Conservation (phyloP, 2,797 vertebrate genomes). For the Otolemur crassicaudatus region DNA sequence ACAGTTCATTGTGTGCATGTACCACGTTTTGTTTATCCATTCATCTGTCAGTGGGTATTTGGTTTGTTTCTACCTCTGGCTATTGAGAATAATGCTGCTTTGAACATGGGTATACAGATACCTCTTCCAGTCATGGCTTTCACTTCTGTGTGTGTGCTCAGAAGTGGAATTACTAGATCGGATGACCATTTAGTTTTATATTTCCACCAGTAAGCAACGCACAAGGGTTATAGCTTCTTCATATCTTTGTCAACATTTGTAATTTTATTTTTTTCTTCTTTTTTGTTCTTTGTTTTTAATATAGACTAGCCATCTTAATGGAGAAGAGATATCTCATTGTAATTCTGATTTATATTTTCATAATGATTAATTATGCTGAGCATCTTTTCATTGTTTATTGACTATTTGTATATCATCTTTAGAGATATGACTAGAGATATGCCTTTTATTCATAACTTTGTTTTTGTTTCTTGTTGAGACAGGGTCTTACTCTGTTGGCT, state of each 20-base stretch:
- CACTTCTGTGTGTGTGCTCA: background rate
- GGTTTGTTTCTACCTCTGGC: background rate
- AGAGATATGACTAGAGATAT: background rate
- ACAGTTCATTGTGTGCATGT: background rate
- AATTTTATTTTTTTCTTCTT: background rate
- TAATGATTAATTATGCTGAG: background rate
- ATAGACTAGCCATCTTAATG: background rate
- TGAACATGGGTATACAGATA: background rate
- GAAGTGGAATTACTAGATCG: background rate
- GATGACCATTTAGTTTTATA: background rate
- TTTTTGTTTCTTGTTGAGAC: no score
- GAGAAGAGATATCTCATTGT: background rate
- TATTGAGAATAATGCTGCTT: background rate
- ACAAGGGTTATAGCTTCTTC: background rate
- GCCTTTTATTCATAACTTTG: no score
- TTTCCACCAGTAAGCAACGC: background rate
- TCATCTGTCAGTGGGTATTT: background rate
- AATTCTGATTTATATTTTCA: conserved; percentile 14
- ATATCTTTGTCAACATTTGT: background rate
- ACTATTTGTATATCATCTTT: background rate
- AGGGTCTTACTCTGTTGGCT: no score
- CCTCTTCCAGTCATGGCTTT: background rate
- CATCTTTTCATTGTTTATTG: conserved; percentile 7
- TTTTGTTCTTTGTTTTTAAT: background rate
- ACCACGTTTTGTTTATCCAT: conserved; percentile 1